phyloP scores from a whole-genome alignment of 2,797 vertebrate genomes.

The Melopsittacus undulatus region DNA sequence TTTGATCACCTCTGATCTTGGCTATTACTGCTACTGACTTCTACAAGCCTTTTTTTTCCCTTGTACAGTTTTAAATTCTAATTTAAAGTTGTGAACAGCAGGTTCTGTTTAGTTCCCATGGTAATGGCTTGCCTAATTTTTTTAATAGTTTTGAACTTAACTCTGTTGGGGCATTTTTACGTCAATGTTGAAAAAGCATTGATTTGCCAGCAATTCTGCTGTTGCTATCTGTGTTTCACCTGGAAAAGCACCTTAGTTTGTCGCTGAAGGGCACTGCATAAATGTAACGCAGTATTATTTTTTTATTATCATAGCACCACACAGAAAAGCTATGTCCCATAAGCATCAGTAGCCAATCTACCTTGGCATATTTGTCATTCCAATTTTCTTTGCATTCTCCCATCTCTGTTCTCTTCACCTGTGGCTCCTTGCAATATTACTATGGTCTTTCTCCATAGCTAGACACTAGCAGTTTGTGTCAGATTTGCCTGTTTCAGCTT shows the following conservation, averaged over 20 bases:
- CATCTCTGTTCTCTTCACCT: not conserved
- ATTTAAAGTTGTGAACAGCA: not conserved
- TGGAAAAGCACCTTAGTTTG: slow-evolving; percentile 30
- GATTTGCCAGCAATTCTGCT: not conserved
- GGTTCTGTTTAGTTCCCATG: not conserved
- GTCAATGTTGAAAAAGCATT: not conserved
- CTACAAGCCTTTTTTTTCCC: not conserved
- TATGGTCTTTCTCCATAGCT: not conserved
- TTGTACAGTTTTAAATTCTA: not conserved
- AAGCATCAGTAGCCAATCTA: not conserved
- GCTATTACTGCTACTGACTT: not conserved
- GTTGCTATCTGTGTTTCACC: not conserved
- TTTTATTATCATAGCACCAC: not conserved
- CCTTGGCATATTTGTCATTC: not conserved
- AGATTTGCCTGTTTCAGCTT: not conserved
- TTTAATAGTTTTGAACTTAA: not conserved
- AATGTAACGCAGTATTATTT: not conserved
- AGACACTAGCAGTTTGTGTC: not conserved
- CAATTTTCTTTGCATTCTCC: not conserved
- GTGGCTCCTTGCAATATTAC: not conserved
- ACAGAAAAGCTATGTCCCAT: not conserved
- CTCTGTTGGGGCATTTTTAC: not conserved
- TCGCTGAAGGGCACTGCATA: slow-evolving; percentile 12
- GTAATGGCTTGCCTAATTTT: not conserved
- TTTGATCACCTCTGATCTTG: slow-evolving; percentile 38